Conservation (phyloP, 2,888 invertebrate genomes). For the Dicycla oo region DNA sequence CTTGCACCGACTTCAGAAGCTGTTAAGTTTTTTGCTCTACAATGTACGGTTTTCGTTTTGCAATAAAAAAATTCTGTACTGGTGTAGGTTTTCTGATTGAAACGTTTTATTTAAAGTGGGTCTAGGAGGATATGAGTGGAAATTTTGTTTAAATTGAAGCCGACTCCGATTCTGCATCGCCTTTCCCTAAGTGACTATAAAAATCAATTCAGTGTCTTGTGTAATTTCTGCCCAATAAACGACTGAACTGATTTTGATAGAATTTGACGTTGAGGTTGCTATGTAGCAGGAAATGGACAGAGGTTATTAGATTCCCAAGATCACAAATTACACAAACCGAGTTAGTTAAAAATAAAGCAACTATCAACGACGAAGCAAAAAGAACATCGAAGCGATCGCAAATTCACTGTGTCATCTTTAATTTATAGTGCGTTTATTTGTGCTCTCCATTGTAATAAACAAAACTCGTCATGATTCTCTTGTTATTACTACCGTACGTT, state of each 20-base stretch:
- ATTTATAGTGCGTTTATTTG: constrained; percentile 21
- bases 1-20: too few species aligned
- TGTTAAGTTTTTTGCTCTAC: too few species aligned
- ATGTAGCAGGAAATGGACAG: not conserved
- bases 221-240: not conserved
- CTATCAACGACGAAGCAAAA: not conserved
- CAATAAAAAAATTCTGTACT: constrained; percentile 29
- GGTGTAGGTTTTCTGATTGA: constrained; percentile 38
- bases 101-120: constrained; percentile 39
- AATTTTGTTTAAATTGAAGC: constrained; percentile 16
- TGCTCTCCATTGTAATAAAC: constrained; percentile 13
- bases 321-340: not conserved
- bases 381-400: not conserved
- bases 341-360: not conserved
- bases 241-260: not conserved
- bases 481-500: constrained; percentile 14
- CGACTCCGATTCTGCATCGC: not conserved
- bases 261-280: not conserved
- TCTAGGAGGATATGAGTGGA: constrained; percentile 29
- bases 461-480: constrained; percentile 15
- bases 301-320: not conserved
- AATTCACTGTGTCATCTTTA: constrained; percentile 15
- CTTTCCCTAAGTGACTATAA: not conserved
- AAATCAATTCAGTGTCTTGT: not conserved
- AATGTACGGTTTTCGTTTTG: constrained; percentile 9